These are phyloP conservation scores for Drosophila atripex DNA, from an alignment of 2,888 invertebrate genomes.

Conservation along the genomic window DNA sequence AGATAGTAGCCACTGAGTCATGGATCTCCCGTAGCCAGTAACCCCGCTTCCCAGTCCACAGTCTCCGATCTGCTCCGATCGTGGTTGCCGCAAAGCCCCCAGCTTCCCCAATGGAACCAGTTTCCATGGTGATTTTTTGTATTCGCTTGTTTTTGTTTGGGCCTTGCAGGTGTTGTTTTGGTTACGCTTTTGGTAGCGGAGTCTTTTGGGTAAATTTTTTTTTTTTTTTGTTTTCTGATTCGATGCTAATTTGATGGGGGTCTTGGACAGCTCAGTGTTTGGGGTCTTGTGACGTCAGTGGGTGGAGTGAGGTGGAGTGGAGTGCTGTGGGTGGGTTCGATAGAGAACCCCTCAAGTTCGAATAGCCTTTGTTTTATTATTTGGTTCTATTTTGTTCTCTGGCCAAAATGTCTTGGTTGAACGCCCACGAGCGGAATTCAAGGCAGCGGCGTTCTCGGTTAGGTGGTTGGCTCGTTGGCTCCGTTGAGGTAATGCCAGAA, in stretches of 20 bases:
- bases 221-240: slow-evolving; percentile 22
- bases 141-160: slow-evolving; percentile 20
- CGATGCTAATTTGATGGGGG: slow-evolving; percentile 26
- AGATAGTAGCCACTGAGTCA: slow-evolving; percentile 25
- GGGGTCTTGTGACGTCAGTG: slow-evolving; percentile 25
- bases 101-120: slow-evolving; percentile 43
- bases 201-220: background rate
- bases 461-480: slow-evolving; percentile 30
- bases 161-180: slow-evolving; percentile 37
- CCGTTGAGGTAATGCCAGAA: slow-evolving; percentile 1
- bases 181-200: slow-evolving; percentile 7
- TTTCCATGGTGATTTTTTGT: slow-evolving; percentile 38
- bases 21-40: slow-evolving; percentile 2
- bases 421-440: slow-evolving; percentile 38
- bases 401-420: slow-evolving; percentile 33
- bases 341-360: slow-evolving; percentile 26
- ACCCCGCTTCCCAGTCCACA: too few relatives aligned
- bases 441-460: slow-evolving; percentile 33
- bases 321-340: background rate
- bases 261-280: slow-evolving; percentile 11
- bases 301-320: background rate
- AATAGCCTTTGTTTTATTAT: slow-evolving; percentile 9
- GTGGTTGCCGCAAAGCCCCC: background rate
- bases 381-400: slow-evolving; percentile 22
- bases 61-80: background rate